Base-by-base conservation (phyloP, 1,140 invertebrate species). In the Belonocnema kinseyi region DNA sequence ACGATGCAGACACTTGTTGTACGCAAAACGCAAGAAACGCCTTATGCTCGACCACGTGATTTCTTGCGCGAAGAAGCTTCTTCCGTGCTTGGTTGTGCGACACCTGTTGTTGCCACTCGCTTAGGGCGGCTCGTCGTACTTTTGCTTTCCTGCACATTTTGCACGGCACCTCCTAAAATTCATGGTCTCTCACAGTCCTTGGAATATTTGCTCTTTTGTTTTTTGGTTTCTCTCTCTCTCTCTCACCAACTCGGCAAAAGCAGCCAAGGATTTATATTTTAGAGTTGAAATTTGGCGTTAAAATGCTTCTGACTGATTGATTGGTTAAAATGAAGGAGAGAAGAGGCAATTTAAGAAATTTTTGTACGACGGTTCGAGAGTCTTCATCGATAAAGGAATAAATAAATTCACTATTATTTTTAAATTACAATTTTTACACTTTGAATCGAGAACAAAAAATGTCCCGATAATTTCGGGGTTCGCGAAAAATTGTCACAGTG, bases 11-110 rank as follows among this genome's bases (percentile, higher is more conserved):
- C 82, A 80, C 84, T n/a, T 78, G 78, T 85, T 82, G 81, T 84
- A 87, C 74, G 75, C 81, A 80, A 85, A 76, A 46, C 77, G 74
- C 77, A 84, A 82, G 80, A 84, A 78, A 77, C 78, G 77, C 70
- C 76, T 90, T 90, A 90, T 84, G 86, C 84, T 84, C 88, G 83
- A 72, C 87, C 85, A 74, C 88, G 88, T 73, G 88, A 85, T 72
- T 89, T 90, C 82, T 90, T 90, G 71, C 88, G 86, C 50, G 85
- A 74, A 71, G 89, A 81, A 52, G 85, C 54, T 61, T 85, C 77
- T 77, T 88, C 88, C 16, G 87, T 85, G 26, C 77, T 85, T 71
- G 85, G 76, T 21, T 76, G 40, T 53, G 83, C 58, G 51, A 79
- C 74, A 14, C 56, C 72, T 40, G 73, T 75, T 46, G 78, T 82